A percentile compares a stretch with the other conserved stretches of the same genome.
phyloP scores from a whole-genome alignment of 1,140 invertebrate species.

The Papilio xuthus region DNA sequence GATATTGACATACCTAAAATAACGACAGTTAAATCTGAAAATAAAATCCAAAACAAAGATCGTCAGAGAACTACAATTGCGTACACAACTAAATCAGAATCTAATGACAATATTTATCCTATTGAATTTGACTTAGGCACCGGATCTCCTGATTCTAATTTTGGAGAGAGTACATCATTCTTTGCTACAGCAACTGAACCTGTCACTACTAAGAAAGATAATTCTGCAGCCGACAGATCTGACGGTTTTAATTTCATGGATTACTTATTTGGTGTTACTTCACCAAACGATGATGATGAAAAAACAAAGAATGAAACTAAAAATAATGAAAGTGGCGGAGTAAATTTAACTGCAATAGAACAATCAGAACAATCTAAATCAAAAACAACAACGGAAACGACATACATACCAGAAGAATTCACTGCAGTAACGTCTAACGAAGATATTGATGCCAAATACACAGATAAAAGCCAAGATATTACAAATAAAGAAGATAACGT shows the following conservation, averaged over 20 bases:
- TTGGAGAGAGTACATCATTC: slow-evolving; percentile 60
- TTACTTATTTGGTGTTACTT: slow-evolving; percentile 69
- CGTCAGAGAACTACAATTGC: slow-evolving; percentile 46
- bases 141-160: slow-evolving; percentile 69
- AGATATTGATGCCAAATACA: slow-evolving; percentile 46
- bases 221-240: slow-evolving; percentile 55
- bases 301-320: slow-evolving; percentile 41
- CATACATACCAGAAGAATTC: slow-evolving; percentile 72
- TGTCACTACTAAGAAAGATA: slow-evolving; percentile 43
- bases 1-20: slow-evolving; percentile 69
- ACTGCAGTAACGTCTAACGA: slow-evolving; percentile 50
- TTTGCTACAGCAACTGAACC: slow-evolving; percentile 62
- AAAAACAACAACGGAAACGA: slow-evolving; percentile 67
- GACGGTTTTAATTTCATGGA: slow-evolving; percentile 75
- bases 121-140: slow-evolving; percentile 74
- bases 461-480: slow-evolving; percentile 39
- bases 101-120: slow-evolving; percentile 53
- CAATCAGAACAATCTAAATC: slow-evolving; percentile 47
- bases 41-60: slow-evolving; percentile 44
- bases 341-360: slow-evolving; percentile 37
- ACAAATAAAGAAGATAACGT: slow-evolving; percentile 41
- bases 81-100: slow-evolving; percentile 45
- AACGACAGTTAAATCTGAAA: slow-evolving; percentile 41
- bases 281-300: slow-evolving; percentile 47
- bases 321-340: slow-evolving; percentile 41